Base-by-base conservation (phyloP, 1,140 invertebrate species). In the Leptonema lineaticorne region DNA sequence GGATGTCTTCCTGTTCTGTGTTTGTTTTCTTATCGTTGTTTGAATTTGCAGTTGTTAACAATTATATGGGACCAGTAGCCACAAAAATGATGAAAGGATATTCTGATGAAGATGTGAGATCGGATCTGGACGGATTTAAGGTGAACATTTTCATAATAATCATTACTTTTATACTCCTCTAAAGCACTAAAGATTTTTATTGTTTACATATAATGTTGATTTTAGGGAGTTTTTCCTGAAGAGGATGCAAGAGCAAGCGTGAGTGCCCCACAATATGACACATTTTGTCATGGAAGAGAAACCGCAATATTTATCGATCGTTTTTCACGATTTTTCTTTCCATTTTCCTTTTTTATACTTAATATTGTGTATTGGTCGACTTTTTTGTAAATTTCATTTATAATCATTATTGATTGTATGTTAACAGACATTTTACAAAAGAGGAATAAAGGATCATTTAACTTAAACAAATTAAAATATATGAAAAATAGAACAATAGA, bases 1-100 rank as follows among this genome's bases (percentile, higher is more conserved):
- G 93, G 92, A 95, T 95, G 92, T 94, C 92, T 0, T 93, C 92
- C 5, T 95, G 93, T 78, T 94, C 93, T 18, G 91, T 95, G 18
- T 95, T 95, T 77, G 93, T 95, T 2, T 96, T 96, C 78, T 84
- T 94, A n/a, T 94, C 92, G 0, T 81, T 96, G 0, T 94, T 96
- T 87, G 93, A 96, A 81, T 96, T 94, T 76, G 93, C 93, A 0
- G 87, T 96, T 0, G 93, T 95, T 22, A 96, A 96, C 77, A 93
- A 94, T 78, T 94, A 92, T 78, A 94, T 95, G 91, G 92, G 92
- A 0, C 91, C 91, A 0, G 86, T 92, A 0, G 91, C 91, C 22
- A 93, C 90, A 22, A 93, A 94, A 78, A 90, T 89, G 5, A 93
- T 94, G 91, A 94, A 93, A 76, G 92, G 92, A 7, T 95, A 93